A percentile compares a stretch with the other conserved stretches of the same genome.
Evolutionary conservation across 2,797 vertebrate genomes (phyloP).

Genomic region (Melanogrammus aeglefinus): DNA sequence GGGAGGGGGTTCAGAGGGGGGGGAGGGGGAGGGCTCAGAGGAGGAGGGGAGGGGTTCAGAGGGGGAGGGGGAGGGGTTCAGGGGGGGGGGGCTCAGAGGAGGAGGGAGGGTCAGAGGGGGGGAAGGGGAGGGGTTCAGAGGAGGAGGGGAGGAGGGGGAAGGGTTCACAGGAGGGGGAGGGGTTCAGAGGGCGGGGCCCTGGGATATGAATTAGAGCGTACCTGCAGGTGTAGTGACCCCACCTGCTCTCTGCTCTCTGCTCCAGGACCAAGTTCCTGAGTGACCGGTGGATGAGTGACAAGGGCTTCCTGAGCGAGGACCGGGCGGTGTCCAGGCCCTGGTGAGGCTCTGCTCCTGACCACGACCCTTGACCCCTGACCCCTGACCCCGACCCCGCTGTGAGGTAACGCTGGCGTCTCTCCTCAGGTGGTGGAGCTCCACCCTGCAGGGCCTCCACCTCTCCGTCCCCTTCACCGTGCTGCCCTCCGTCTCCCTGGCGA

Average conservation of each 20-base stretch:
- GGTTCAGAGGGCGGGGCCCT: neutral
- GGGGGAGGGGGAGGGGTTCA: neutral
- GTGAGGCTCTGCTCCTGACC: constrained; percentile 49
- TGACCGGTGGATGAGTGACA: constrained; percentile 90
- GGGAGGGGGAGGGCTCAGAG: too few relatives aligned
- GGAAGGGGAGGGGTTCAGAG: too few relatives aligned
- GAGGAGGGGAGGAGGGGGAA: too few relatives aligned
- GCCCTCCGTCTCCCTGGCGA: constrained; percentile 79
- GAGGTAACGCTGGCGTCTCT: neutral
- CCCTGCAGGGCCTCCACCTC: constrained; percentile 77
- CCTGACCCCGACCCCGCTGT: neutral
- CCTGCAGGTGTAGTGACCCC: neutral
- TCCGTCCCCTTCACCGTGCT: constrained; percentile 79
- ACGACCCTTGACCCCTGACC: neutral
- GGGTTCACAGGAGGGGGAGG: too few relatives aligned
- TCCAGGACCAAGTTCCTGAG: constrained; percentile 89
- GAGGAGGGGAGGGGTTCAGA: neutral
- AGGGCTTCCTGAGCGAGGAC: constrained; percentile 81
- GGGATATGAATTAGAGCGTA: too few relatives aligned
- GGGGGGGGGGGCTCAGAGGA: too few relatives aligned
- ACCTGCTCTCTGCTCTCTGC: neutral
- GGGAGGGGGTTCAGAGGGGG: too few relatives aligned
- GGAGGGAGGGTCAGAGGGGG: too few relatives aligned
- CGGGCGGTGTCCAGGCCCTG: constrained; percentile 74
- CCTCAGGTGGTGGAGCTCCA: constrained; percentile 84